Conservation (phyloP, 2,797 vertebrate species). For the Perodicticus potto region DNA sequence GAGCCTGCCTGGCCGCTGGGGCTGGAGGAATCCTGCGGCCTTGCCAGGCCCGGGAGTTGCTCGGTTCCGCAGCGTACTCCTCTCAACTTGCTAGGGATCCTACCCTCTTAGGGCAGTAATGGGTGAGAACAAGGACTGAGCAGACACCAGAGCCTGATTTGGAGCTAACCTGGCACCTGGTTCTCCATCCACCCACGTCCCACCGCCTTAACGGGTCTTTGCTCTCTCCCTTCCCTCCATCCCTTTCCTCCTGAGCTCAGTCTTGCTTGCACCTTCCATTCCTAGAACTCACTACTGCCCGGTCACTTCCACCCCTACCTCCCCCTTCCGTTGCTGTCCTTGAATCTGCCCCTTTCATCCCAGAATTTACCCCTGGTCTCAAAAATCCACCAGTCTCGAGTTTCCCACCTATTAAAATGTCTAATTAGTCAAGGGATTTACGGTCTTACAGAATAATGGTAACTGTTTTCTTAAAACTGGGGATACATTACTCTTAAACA, state of each 20-base stretch:
- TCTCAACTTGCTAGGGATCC: background rate
- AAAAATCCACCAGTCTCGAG: background rate
- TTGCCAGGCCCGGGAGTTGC: background rate
- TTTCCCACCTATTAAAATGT: background rate
- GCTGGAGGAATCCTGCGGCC: conserved; percentile 87
- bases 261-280: background rate
- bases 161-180: background rate
- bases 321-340: background rate
- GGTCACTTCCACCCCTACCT: background rate
- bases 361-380: background rate
- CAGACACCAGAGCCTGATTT: background rate
- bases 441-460: background rate
- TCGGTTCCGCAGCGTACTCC: background rate
- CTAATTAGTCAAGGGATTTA: background rate
- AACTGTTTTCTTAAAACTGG: background rate
- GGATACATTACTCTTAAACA: conserved; percentile 7
- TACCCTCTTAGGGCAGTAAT: background rate
- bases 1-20: background rate
- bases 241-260: background rate
- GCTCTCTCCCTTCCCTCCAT: background rate
- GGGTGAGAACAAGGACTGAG: background rate
- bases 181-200: background rate
- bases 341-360: background rate
- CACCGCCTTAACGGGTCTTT: background rate
- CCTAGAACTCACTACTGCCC: background rate